Conservation (phyloP, 2,888 invertebrate species). For the Smittia aterrima region DNA sequence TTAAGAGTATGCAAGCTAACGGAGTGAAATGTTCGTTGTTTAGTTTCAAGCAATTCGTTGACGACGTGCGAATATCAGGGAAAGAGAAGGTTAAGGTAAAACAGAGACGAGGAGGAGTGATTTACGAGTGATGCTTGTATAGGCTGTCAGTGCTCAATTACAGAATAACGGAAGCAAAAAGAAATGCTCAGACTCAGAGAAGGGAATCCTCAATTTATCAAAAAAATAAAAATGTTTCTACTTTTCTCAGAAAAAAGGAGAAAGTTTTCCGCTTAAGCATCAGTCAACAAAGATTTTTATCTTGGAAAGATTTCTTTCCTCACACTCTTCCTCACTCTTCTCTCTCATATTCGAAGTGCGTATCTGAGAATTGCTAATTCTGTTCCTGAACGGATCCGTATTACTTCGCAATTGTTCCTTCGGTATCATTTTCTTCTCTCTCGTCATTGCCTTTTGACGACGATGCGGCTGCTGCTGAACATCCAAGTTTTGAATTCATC, state of each 20-base stretch:
- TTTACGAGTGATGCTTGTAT: conserved; percentile 17
- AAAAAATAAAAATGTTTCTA: neutral
- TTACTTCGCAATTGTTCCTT: conserved; percentile 17
- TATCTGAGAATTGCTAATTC: conserved; percentile 19
- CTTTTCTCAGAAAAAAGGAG: neutral
- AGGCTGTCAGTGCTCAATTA: conserved; percentile 27
- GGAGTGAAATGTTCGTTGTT: neutral
- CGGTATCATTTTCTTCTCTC: neutral
- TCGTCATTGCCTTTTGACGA: conserved; percentile 1
- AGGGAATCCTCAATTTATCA: conserved; percentile 31
- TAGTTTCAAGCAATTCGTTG: neutral
- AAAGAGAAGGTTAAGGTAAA: too few relatives aligned
- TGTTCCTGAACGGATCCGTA: neutral
- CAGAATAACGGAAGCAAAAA: conserved; percentile 27
- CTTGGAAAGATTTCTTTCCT: neutral
- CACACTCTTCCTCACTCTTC: neutral
- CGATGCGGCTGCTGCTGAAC: neutral
- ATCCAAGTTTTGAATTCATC: neutral
- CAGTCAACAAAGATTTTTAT: conserved; percentile 28
- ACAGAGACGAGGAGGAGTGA: neutral
- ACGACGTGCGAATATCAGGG: neutral
- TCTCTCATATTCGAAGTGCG: neutral
- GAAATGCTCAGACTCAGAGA: neutral
- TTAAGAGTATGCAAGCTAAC: neutral
- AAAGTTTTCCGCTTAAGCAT: neutral